Evolutionary conservation across 2,888 invertebrate species (phyloP).

Genomic region (Drymonia ruficornis): DNA sequence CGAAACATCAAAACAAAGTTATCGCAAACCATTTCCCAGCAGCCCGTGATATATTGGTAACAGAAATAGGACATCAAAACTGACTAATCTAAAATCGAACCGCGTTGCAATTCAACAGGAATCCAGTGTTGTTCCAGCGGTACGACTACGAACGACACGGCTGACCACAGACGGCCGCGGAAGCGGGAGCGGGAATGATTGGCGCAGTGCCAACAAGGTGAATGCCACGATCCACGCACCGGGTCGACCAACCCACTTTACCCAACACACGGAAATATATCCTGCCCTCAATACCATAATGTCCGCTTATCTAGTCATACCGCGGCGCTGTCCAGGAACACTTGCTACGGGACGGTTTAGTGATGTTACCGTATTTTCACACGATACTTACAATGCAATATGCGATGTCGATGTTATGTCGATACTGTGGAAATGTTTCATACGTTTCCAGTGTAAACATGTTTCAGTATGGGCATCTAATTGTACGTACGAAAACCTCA

Average conservation of each 20-base stretch:
- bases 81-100: slow-evolving; percentile 39
- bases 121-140: slow-evolving; percentile 38
- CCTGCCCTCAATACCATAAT: slow-evolving; percentile 48
- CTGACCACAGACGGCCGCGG: slow-evolving; percentile 39
- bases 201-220: slow-evolving; percentile 81
- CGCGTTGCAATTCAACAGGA: slow-evolving; percentile 38
- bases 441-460: not conserved
- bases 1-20: slow-evolving; percentile 17
- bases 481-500: not conserved
- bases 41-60: slow-evolving; percentile 34
- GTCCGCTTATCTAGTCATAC: slow-evolving; percentile 53
- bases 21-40: slow-evolving; percentile 30
- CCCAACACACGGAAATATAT: slow-evolving; percentile 65
- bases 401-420: slow-evolving; percentile 36
- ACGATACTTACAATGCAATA: slow-evolving; percentile 14
- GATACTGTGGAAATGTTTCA: slow-evolving; percentile 33
- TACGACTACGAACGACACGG: slow-evolving; percentile 38
- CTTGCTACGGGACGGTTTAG: slow-evolving; percentile 34
- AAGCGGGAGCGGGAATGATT: slow-evolving; percentile 45
- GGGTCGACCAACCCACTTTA: slow-evolving; percentile 75
- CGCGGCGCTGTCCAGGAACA: slow-evolving; percentile 37
- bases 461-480: not conserved
- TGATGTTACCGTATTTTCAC: slow-evolving; percentile 38
- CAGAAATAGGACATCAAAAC: slow-evolving; percentile 37
- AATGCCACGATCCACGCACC: slow-evolving; percentile 80